These are phyloP conservation scores for Acheta domesticus DNA, from an alignment of 2,888 invertebrate genomes.

Conservation along the genomic window DNA sequence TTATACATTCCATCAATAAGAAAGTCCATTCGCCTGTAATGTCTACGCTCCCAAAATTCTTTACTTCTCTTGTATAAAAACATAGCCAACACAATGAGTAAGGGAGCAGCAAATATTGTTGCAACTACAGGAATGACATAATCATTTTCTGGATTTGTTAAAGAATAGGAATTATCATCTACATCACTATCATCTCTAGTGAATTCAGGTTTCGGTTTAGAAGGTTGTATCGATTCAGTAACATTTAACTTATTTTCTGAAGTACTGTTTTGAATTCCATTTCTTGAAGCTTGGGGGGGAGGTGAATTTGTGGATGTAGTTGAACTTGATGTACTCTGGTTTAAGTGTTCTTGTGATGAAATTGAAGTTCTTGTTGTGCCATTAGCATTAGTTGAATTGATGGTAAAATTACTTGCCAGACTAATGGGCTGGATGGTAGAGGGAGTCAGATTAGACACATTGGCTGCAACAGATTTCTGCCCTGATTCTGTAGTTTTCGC, in stretches of 20 bases:
- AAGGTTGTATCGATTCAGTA: no score
- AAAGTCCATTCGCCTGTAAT: conserved; percentile 84
- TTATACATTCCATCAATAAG: conserved; percentile 87
- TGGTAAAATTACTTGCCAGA: no score
- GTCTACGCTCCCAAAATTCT: conserved; percentile 81
- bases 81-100: conserved; percentile 65
- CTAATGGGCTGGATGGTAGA: no score
- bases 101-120: conserved; percentile 69
- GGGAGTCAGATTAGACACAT: neutral
- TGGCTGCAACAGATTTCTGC: neutral
- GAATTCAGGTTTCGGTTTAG: neutral
- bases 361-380: no score
- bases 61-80: conserved; percentile 66
- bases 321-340: no score
- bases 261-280: no score
- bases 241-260: no score
- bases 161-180: neutral
- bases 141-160: conserved; percentile 45
- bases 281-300: no score
- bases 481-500: neutral
- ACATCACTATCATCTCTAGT: conserved; percentile 12
- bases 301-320: no score
- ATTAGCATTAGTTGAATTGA: no score
- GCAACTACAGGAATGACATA: conserved; percentile 73
- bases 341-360: no score